These are phyloP conservation scores for Odontocerum albicorne DNA, from an alignment of 2,888 invertebrate genomes.

Conservation along the genomic window DNA sequence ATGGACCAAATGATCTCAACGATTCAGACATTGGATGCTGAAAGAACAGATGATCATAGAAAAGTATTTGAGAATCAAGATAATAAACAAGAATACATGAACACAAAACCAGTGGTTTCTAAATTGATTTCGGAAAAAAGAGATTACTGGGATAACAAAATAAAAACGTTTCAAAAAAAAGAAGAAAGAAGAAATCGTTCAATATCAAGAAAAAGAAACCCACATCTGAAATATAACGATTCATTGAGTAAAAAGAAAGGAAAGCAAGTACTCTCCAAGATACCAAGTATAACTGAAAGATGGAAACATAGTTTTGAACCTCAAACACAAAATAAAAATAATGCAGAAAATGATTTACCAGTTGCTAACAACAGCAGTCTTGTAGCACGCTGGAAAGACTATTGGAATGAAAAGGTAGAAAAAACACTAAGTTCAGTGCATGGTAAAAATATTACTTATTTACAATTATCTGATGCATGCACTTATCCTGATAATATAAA, in stretches of 20 bases:
- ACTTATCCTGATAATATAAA: background rate
- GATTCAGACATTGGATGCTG: slow-evolving; percentile 58
- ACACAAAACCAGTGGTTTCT: slow-evolving; percentile 33
- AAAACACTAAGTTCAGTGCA: slow-evolving; percentile 21
- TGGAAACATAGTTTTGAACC: slow-evolving; percentile 27
- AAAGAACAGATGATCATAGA: slow-evolving; percentile 42
- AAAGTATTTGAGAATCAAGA: background rate
- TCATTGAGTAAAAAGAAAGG: slow-evolving; percentile 52
- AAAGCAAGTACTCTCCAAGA: slow-evolving; percentile 41
- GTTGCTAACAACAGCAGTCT: slow-evolving; percentile 18
- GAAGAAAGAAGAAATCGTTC: slow-evolving; percentile 43
- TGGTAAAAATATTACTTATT: slow-evolving; percentile 1
- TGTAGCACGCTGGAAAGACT: slow-evolving; percentile 49
- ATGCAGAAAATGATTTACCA: background rate
- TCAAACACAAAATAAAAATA: slow-evolving; percentile 8
- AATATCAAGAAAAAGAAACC: slow-evolving; percentile 42
- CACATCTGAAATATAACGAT: slow-evolving; percentile 47
- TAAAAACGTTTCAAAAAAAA: slow-evolving; percentile 44
- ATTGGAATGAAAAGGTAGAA: slow-evolving; percentile 50
- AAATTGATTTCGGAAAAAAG: slow-evolving; percentile 55
- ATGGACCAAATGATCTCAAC: slow-evolving; percentile 50
- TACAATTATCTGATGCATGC: background rate
- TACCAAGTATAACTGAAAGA: slow-evolving; percentile 24
- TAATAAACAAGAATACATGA: slow-evolving; percentile 3
- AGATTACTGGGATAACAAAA: slow-evolving; percentile 56